Evolutionary conservation across 2,113 vertebrate genomes (phyloP).

Genomic region (Odocoileus hemionus): DNA sequence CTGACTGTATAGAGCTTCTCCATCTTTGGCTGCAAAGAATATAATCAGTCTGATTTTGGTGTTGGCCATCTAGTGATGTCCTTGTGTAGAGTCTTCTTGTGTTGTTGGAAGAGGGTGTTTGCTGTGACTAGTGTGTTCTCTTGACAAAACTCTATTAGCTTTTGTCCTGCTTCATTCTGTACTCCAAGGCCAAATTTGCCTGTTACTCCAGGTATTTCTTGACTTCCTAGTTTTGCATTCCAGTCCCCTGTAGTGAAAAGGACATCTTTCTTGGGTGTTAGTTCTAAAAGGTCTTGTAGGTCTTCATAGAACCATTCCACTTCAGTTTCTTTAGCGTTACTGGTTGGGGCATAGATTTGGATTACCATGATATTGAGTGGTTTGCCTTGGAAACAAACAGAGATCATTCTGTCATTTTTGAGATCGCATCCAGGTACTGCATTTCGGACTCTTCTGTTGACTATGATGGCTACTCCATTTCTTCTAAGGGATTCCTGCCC

Average conservation of each 20-base stretch:
- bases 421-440: not conserved
- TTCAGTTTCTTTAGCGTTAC: not conserved
- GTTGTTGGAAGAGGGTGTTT: not conserved
- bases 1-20: not conserved
- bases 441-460: not conserved
- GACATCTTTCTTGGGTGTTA: not conserved
- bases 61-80: not conserved
- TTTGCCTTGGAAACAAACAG: not conserved
- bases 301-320: not conserved
- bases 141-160: not conserved
- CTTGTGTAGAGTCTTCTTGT: not conserved
- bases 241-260: not conserved
- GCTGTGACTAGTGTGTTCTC: rapidly evolving
- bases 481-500: not conserved
- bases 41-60: not conserved
- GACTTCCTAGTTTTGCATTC: not conserved
- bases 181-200: not conserved
- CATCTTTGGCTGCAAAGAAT: not conserved
- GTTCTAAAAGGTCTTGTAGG: not conserved
- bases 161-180: not conserved
- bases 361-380: not conserved
- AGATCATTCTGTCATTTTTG: not conserved
- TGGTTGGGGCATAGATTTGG: not conserved
- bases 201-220: not conserved
- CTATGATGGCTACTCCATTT: not conserved